These are phyloP conservation scores for Cristatella mucedo DNA, from an alignment of 2,888 invertebrate species.

Conservation along the genomic window DNA sequence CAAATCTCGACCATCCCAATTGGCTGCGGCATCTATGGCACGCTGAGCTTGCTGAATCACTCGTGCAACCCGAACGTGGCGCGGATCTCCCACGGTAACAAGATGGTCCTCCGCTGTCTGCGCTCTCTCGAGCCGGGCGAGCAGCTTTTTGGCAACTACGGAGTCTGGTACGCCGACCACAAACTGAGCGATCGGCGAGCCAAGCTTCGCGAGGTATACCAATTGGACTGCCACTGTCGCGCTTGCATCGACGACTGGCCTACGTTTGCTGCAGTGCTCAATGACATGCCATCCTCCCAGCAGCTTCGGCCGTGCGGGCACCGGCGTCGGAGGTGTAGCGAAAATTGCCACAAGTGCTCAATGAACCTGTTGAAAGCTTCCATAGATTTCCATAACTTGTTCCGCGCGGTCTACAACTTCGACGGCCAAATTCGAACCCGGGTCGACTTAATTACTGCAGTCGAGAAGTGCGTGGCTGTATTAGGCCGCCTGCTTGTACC, in stretches of 20 bases:
- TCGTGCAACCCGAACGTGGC: conserved; percentile 69
- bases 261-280: no score
- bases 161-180: conserved; percentile 27
- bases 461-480: no score
- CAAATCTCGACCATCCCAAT: conserved; percentile 40
- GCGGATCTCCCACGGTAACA: conserved; percentile 54
- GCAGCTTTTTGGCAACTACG: conserved; percentile 69
- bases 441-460: no score
- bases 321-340: no score
- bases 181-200: conserved; percentile 47
- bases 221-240: conserved; percentile 59
- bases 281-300: no score
- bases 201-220: conserved; percentile 53
- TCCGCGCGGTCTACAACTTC: no score
- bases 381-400: no score
- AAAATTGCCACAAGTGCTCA: no score
- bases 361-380: no score
- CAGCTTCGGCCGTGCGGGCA: no score
- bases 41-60: conserved; percentile 79
- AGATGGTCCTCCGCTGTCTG: conserved; percentile 54
- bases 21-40: conserved; percentile 69
- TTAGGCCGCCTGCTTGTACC: no score
- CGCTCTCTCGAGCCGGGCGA: conserved; percentile 49
- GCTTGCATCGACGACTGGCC: conserved; percentile 46
- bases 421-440: no score